These are phyloP conservation scores for Lampris megalopsis DNA, from an alignment of 2,113 vertebrate genomes.

Conservation along the genomic window DNA sequence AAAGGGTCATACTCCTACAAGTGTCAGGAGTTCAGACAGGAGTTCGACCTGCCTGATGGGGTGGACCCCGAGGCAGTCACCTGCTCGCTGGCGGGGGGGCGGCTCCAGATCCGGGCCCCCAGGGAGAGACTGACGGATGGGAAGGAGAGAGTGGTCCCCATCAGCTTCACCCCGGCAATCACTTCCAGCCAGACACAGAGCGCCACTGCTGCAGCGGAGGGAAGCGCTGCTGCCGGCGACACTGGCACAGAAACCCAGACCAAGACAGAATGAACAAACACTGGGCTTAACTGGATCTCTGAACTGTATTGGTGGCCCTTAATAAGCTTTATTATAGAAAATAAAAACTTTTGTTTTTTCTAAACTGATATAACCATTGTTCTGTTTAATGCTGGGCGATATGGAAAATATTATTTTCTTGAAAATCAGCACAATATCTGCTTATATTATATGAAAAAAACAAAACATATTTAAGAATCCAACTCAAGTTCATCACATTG, in stretches of 20 bases:
- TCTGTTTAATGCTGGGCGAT: too few relatives aligned
- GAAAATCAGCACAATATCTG: too few relatives aligned
- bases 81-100: constrained; percentile 77
- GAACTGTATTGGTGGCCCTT: too few relatives aligned
- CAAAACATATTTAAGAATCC: too few relatives aligned
- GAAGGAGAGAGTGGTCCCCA: constrained; percentile 80
- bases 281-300: too few relatives aligned
- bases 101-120: constrained; percentile 79
- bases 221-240: not conserved
- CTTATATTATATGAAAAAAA: too few relatives aligned
- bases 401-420: too few relatives aligned
- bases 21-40: constrained; percentile 83
- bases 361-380: too few relatives aligned
- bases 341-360: too few relatives aligned
- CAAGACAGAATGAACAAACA: not conserved
- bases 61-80: constrained; percentile 74
- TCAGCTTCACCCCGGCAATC: constrained; percentile 54
- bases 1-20: constrained; percentile 77
- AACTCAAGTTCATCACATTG: too few relatives aligned
- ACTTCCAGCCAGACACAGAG: not conserved
- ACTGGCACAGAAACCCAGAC: constrained; percentile 21
- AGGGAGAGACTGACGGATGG: constrained; percentile 46
- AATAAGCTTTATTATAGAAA: too few relatives aligned
- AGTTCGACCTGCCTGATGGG: constrained; percentile 79
- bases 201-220: not conserved